Conservation (phyloP, 2,888 invertebrate genomes). For the Gordius sp. region DNA sequence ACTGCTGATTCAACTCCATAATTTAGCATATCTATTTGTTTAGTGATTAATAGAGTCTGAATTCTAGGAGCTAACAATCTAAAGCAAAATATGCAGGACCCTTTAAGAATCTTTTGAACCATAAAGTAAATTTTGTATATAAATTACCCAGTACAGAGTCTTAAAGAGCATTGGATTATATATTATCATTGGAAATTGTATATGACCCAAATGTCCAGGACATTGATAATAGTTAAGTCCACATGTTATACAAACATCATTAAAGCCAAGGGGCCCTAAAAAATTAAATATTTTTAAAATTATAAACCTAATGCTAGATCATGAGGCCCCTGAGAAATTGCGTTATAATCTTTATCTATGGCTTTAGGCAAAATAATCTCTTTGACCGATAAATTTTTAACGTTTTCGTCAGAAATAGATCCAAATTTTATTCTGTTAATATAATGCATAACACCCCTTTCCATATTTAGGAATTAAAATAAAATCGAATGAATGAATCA, state of each 20-base stretch:
- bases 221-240: slow-evolving; percentile 6
- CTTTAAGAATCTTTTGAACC: not conserved
- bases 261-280: not conserved
- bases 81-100: slow-evolving; percentile 6
- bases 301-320: not conserved
- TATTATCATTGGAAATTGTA: not conserved
- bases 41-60: not conserved
- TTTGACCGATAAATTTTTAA: not conserved
- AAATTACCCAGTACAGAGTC: not conserved
- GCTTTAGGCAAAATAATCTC: not conserved
- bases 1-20: not conserved
- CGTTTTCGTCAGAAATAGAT: not conserved
- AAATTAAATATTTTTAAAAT: not conserved
- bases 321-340: not conserved
- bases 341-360: not conserved
- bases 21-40: not conserved
- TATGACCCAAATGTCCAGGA: slow-evolving; percentile 11
- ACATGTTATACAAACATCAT: slow-evolving; percentile 9
- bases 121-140: not conserved
- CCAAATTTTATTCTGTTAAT: not conserved
- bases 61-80: not conserved
- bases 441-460: too few species aligned
- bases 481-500: too few species aligned
- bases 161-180: slow-evolving; percentile 9
- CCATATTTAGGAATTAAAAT: too few species aligned